A percentile compares a stretch with the other conserved stretches of the same genome.
Evolutionary conservation across 2,797 vertebrate species (phyloP).

Genomic region (Manis pentadactyla): DNA sequence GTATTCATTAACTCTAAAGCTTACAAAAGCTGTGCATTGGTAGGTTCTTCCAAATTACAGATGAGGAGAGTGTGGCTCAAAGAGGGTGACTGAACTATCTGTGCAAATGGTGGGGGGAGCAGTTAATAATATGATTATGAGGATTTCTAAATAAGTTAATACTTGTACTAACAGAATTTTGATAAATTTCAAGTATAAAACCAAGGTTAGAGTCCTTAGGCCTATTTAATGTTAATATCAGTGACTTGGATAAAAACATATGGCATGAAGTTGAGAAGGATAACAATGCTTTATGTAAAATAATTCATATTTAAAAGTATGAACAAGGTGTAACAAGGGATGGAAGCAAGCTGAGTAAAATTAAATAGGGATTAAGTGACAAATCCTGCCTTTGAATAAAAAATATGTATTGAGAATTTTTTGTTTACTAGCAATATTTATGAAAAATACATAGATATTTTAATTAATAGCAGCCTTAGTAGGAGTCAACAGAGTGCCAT

Average conservation of each 20-base stretch:
- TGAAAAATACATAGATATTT: neutral
- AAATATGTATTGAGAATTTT: neutral
- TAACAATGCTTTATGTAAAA: neutral
- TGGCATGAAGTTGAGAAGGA: neutral
- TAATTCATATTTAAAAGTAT: neutral
- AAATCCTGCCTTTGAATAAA: neutral
- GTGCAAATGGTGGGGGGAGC: neutral
- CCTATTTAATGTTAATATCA: neutral
- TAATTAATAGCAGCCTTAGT: neutral
- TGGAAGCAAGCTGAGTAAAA: neutral
- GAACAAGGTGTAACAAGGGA: neutral
- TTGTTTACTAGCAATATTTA: neutral
- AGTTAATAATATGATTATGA: neutral
- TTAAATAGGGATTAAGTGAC: neutral
- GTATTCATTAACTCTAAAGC: neutral
- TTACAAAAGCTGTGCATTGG: neutral
- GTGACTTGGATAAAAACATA: neutral
- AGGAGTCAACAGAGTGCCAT: neutral
- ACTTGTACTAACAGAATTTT: neutral
- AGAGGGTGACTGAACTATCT: neutral
- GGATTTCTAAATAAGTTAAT: neutral
- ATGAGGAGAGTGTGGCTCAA: neutral
- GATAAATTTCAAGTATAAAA: slow-evolving; percentile 33
- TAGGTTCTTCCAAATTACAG: neutral
- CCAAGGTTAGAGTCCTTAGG: neutral